These are phyloP conservation scores for Dromococcyx pavoninus DNA, from an alignment of 2,797 vertebrate genomes.

Conservation along the genomic window DNA sequence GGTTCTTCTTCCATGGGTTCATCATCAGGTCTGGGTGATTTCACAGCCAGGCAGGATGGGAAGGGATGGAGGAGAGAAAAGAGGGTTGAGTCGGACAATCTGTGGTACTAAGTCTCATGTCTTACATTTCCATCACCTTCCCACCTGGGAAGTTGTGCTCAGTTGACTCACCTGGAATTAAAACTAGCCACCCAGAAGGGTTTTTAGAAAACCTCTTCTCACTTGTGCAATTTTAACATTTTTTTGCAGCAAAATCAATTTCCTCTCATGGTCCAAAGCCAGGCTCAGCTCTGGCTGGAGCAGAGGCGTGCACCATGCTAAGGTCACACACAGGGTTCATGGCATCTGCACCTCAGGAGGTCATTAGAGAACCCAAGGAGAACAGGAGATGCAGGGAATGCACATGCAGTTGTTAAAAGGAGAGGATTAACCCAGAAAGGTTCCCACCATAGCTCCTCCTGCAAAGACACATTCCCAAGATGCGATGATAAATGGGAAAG, in stretches of 20 bases:
- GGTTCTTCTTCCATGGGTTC: constrained; percentile 98
- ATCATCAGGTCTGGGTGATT: constrained; percentile 83
- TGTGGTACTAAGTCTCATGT: not conserved
- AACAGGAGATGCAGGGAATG: accelerated
- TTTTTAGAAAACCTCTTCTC: not conserved
- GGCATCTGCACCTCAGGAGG: not conserved
- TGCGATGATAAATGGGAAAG: not conserved
- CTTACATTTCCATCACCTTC: not conserved
- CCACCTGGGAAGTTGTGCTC: not conserved
- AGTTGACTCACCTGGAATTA: not conserved
- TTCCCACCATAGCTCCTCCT: not conserved
- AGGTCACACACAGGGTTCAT: not conserved
- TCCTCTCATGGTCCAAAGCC: not conserved
- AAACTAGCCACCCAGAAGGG: not conserved
- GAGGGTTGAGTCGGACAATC: not conserved
- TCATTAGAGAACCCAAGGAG: not conserved
- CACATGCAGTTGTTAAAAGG: not conserved
- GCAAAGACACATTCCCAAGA: not conserved
- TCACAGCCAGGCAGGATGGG: not conserved
- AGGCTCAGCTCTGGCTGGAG: accelerated
- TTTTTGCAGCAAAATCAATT: not conserved
- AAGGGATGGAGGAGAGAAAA: not conserved
- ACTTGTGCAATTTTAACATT: accelerated
- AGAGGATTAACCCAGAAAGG: not conserved
- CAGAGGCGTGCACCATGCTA: not conserved